Evolutionary conservation across 2,797 vertebrate species (phyloP).

Genomic region (Bradypodion pumilum): DNA sequence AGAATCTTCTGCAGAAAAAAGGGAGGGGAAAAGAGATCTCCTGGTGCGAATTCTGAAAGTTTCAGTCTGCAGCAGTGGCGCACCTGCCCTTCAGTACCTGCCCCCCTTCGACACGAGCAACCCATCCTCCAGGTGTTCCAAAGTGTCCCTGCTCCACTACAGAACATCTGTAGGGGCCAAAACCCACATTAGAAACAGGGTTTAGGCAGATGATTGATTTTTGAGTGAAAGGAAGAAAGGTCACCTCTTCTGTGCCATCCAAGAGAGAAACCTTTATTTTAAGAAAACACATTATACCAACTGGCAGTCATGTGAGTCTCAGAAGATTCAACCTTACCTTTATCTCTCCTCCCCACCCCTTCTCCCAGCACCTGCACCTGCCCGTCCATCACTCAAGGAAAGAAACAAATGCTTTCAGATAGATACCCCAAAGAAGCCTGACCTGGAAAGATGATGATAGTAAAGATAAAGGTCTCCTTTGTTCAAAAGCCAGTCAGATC

Average conservation of each 20-base stretch:
- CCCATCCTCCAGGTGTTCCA: not conserved
- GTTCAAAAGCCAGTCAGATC: too few species aligned
- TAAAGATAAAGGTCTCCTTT: too few species aligned
- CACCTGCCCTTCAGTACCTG: conserved; percentile 14
- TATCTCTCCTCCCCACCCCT: not conserved
- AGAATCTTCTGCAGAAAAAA: conserved; percentile 27
- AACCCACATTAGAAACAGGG: conserved; percentile 55
- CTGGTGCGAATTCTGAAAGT: conserved; percentile 25
- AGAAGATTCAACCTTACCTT: not conserved
- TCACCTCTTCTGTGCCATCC: conserved; percentile 52
- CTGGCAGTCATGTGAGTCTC: conserved; percentile 1
- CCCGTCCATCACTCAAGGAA: conserved; percentile 12
- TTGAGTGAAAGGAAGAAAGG: conserved; percentile 35
- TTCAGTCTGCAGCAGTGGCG: conserved; percentile 33
- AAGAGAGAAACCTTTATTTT: conserved; percentile 42
- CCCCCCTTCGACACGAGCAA: not conserved
- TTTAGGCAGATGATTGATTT: conserved; percentile 52
- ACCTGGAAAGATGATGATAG: conserved; percentile 2
- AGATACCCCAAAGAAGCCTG: conserved; percentile 17
- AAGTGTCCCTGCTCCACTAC: not conserved
- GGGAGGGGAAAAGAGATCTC: conserved; percentile 51
- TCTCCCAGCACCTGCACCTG: not conserved
- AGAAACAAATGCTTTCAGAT: conserved; percentile 2
- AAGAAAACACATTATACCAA: not conserved
- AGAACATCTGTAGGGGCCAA: conserved; percentile 33